A percentile compares a stretch with the other conserved stretches of the same genome.
These are phyloP conservation scores for Brachionus calyciflorus DNA, from an alignment of 1,140 invertebrate genomes.

Conservation along the genomic window DNA sequence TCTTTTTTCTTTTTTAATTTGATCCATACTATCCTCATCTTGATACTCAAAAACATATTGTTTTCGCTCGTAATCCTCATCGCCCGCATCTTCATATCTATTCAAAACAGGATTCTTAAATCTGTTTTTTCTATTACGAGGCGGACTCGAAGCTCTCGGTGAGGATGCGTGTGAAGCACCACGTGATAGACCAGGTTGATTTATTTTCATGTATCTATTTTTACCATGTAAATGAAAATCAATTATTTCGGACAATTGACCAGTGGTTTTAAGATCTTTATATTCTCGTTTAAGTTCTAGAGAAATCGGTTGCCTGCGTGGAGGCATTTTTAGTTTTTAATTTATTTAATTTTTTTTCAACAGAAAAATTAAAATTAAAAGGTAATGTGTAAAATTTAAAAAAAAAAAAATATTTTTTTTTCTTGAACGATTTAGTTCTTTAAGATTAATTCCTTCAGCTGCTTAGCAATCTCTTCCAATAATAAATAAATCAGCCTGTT, in stretches of 20 bases:
- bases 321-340: slow-evolving; percentile 23
- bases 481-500: no score
- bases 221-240: slow-evolving; percentile 44
- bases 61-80: slow-evolving; percentile 35
- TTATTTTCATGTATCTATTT: slow-evolving; percentile 47
- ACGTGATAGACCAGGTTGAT: slow-evolving; percentile 8
- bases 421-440: no score
- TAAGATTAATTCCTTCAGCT: no score
- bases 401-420: slow-evolving; percentile 8
- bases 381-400: background rate
- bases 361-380: background rate
- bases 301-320: slow-evolving; percentile 40
- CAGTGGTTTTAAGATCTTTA: background rate
- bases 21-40: background rate
- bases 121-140: background rate
- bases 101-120: slow-evolving; percentile 27
- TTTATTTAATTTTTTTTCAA: background rate
- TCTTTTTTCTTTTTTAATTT: background rate
- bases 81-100: slow-evolving; percentile 13
- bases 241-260: background rate
- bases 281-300: slow-evolving; percentile 42
- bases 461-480: no score
- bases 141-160: background rate
- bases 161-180: background rate
- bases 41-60: slow-evolving; percentile 42